phyloP scores from a whole-genome alignment of 2,888 invertebrate species.

The Drosophila rellima region DNA sequence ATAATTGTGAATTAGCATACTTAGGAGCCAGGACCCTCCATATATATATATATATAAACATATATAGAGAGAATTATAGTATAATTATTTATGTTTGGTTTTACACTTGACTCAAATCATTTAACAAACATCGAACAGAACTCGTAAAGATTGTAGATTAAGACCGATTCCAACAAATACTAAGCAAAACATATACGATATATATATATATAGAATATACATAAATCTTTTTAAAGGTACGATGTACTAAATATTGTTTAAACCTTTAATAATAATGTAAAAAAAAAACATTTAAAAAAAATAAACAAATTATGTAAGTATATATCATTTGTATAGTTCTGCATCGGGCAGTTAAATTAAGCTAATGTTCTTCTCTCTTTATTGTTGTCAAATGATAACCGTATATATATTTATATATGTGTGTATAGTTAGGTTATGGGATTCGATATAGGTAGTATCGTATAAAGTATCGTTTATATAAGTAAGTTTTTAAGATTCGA shows the following conservation, averaged over 20 bases:
- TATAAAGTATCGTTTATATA: neutral
- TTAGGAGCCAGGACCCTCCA: slow-evolving; percentile 25
- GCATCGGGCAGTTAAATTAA: slow-evolving; percentile 29
- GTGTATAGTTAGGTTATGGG: slow-evolving; percentile 31
- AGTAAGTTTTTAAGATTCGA: slow-evolving; percentile 16
- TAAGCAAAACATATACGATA: slow-evolving; percentile 19
- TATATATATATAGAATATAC: slow-evolving; percentile 5
- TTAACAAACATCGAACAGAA: slow-evolving; percentile 39
- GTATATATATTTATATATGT: slow-evolving; percentile 2
- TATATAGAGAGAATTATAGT: slow-evolving; percentile 27
- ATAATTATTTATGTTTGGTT: slow-evolving; percentile 20
- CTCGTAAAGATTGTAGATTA: slow-evolving; percentile 25
- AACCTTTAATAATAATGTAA: slow-evolving; percentile 34
- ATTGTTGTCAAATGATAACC: slow-evolving; percentile 32
- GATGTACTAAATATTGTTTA: slow-evolving; percentile 44
- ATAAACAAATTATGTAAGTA: slow-evolving; percentile 9
- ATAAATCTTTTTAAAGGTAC: slow-evolving; percentile 45
- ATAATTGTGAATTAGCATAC: slow-evolving; percentile 29
- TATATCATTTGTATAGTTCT: slow-evolving; percentile 14
- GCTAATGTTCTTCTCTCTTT: slow-evolving; percentile 26
- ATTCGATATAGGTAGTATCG: slow-evolving; percentile 17
- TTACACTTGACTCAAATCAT: slow-evolving; percentile 34
- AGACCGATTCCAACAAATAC: slow-evolving; percentile 32
- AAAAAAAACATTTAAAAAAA: slow-evolving; percentile 9
- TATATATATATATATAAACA: slow-evolving; percentile 19